Percentiles rank a stretch among this genome's conserved stretches.
phyloP scores from a whole-genome alignment of 92 coral and sea anemone species.

The Palythoa grandis region DNA sequence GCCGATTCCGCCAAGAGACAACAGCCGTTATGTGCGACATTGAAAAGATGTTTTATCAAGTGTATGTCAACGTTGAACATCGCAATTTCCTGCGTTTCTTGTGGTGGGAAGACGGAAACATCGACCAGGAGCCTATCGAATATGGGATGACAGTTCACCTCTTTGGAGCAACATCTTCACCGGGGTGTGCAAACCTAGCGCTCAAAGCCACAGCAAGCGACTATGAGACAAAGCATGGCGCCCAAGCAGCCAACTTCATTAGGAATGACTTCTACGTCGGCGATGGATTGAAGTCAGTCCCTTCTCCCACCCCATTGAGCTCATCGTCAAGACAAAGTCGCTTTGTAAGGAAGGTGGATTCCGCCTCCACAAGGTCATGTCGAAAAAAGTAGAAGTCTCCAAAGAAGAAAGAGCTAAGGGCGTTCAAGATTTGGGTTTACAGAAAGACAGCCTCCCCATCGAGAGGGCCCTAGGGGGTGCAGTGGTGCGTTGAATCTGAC shows the following conservation, averaged over 20 bases:
- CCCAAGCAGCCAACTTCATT: conserved; percentile 20
- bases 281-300: conserved; percentile 29
- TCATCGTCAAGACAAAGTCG: conserved; percentile 8
- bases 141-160: conserved; percentile 50
- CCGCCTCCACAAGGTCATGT: conserved; percentile 38
- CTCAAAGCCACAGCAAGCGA: conserved; percentile 34
- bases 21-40: conserved; percentile 46
- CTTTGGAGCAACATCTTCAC: conserved; percentile 44
- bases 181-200: conserved; percentile 36
- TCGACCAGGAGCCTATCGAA: conserved; percentile 21
- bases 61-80: conserved; percentile 34
- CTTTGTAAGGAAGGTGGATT: conserved; percentile 41
- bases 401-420: conserved; percentile 41
- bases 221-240: neutral
- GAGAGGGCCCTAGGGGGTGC: conserved; percentile 52
- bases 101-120: conserved; percentile 50
- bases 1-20: conserved; percentile 40
- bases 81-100: conserved; percentile 43
- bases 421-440: conserved; percentile 38
- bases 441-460: conserved; percentile 34
- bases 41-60: conserved; percentile 46
- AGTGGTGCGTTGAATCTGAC: conserved; percentile 52
- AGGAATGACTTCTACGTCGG: conserved; percentile 35
- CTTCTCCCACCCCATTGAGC: conserved; percentile 1
- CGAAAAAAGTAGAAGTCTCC: conserved; percentile 42